Evolutionary conservation across 2,797 vertebrate species (phyloP).

Genomic region (Pygocentrus nattereri): DNA sequence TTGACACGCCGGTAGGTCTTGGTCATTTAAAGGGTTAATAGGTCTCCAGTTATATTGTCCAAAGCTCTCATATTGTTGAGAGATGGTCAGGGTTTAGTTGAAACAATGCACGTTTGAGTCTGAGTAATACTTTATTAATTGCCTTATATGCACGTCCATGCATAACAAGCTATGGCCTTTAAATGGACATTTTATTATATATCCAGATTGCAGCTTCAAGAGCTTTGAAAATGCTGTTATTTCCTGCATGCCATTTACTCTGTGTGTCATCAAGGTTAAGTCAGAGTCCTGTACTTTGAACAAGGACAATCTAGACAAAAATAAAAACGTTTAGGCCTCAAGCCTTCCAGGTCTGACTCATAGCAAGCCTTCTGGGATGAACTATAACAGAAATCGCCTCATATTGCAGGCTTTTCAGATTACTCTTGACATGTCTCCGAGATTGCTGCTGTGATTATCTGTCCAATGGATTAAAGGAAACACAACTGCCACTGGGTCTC

Average conservation of each 20-base stretch:
- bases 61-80: too few relatives aligned
- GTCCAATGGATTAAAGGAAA: slow-evolving; percentile 14
- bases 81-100: too few relatives aligned
- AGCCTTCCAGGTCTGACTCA: slow-evolving; percentile 16
- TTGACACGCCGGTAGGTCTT: too few relatives aligned
- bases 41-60: too few relatives aligned
- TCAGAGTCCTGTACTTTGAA: slow-evolving; percentile 12
- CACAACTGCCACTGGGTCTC: not conserved
- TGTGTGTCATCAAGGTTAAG: slow-evolving; percentile 11
- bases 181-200: not conserved
- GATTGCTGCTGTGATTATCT: slow-evolving; percentile 39
- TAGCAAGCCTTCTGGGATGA: not conserved
- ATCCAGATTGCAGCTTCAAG: too few relatives aligned
- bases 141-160: not conserved
- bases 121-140: not conserved
- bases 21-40: too few relatives aligned
- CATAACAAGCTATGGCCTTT: not conserved
- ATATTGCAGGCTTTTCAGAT: slow-evolving; percentile 28
- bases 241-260: not conserved
- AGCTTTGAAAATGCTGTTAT: not conserved
- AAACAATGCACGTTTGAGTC: too few relatives aligned
- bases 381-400: slow-evolving; percentile 10
- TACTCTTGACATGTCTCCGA: slow-evolving; percentile 16
- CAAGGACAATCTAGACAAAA: slow-evolving; percentile 3
- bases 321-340: slow-evolving; percentile 21